Conservation (phyloP, 1,140 invertebrate species). For the Platorchestia sp. region DNA sequence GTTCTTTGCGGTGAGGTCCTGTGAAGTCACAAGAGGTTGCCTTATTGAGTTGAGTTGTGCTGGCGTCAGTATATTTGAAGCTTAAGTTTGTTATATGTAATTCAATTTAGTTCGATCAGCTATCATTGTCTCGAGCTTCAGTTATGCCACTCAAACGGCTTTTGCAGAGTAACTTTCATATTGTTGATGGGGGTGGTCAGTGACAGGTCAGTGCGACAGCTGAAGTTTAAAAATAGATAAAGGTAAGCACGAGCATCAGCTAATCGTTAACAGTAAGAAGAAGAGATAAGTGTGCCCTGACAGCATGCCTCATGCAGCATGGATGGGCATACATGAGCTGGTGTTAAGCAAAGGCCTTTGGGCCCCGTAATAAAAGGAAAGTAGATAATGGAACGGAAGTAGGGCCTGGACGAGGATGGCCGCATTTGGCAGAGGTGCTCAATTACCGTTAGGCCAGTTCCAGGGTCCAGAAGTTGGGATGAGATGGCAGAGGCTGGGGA, state of each 20-base stretch:
- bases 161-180: background rate
- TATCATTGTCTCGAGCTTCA: background rate
- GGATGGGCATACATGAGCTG: background rate
- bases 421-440: background rate
- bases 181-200: no score
- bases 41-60: background rate
- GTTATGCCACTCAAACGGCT: background rate
- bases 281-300: background rate
- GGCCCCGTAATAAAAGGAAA: background rate
- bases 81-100: background rate
- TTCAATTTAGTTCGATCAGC: background rate
- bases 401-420: background rate
- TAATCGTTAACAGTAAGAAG: background rate
- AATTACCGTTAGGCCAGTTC: slow-evolving; percentile 29
- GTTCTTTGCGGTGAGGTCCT: background rate
- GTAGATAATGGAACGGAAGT: no score
- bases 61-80: background rate
- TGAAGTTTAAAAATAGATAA: background rate
- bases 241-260: background rate
- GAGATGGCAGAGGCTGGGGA: slow-evolving; percentile 15
- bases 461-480: slow-evolving; percentile 17
- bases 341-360: background rate
- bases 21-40: background rate
- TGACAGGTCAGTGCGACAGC: background rate
- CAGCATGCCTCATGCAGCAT: background rate